phyloP scores from a whole-genome alignment of 2,888 invertebrate species.

The Zaprionus bogoriensis region DNA sequence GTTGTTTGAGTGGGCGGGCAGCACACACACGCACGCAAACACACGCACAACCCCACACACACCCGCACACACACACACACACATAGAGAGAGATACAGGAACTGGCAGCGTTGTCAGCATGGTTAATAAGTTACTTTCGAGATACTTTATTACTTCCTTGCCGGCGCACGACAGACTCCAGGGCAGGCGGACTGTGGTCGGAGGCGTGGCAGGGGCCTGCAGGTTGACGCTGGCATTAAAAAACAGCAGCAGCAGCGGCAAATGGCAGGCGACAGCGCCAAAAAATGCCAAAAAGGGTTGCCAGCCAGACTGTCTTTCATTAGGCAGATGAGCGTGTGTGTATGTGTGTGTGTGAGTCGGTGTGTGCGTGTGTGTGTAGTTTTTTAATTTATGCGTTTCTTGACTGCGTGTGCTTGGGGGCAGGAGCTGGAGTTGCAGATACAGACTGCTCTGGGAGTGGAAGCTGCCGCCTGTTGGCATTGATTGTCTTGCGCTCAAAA shows the following conservation, averaged over 20 bases:
- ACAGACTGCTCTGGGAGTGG: conserved; percentile 8
- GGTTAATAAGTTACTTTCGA: conserved; percentile 79
- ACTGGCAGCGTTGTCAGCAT: conserved; percentile 73
- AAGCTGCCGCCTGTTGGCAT: conserved; percentile 1
- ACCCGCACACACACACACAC: conserved; percentile 8
- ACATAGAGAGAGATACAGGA: conserved; percentile 45
- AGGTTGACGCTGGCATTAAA: conserved; percentile 22
- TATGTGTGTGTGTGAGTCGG: conserved; percentile 17
- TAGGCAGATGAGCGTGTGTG: conserved; percentile 35
- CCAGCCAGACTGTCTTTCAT: conserved; percentile 58
- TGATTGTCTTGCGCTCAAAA: conserved; percentile 48
- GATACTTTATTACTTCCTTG: conserved; percentile 79
- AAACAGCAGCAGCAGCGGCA: conserved; percentile 20
- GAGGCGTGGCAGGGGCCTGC: not conserved
- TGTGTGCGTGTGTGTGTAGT: conserved; percentile 44
- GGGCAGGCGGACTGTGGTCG: not conserved
- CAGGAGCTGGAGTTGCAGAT: no score
- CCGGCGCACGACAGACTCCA: conserved; percentile 49
- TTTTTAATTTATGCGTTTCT: conserved; percentile 76
- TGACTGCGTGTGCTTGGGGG: conserved; percentile 56
- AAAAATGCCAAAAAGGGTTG: conserved; percentile 43
- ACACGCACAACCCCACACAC: conserved; percentile 18
- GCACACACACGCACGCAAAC: conserved; percentile 5
- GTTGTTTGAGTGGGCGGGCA: conserved; percentile 31
- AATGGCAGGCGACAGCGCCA: conserved; percentile 29